Percentiles rank a stretch among this genome's conserved stretches.
Conservation (phyloP, 30 jellyfish, hydroid and myxozoan genomes). For the Catostylus mosaicus region DNA sequence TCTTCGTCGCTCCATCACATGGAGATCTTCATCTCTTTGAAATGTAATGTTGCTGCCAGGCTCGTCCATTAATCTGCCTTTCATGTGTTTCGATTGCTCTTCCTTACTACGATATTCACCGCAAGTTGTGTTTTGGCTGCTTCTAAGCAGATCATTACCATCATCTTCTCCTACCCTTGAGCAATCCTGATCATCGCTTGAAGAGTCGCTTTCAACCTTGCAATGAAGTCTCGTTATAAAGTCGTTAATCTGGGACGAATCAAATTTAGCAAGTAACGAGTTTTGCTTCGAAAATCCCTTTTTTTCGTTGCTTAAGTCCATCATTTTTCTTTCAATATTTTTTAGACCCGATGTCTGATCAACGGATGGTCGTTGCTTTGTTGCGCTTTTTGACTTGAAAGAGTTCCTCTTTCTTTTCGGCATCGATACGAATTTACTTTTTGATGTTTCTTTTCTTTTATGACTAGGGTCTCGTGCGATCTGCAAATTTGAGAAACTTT, state of each 20-base stretch:
- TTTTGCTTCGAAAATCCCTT: not conserved
- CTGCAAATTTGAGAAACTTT: not conserved
- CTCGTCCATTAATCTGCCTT: too few relatives aligned
- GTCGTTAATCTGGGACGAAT: not conserved
- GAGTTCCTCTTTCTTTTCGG: not conserved
- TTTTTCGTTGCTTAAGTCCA: not conserved
- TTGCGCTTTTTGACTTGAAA: not conserved
- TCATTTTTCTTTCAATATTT: conserved; percentile 7
- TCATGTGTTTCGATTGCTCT: not conserved
- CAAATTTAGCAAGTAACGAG: not conserved
- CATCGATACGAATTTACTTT: not conserved
- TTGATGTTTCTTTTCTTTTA: not conserved
- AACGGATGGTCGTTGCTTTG: not conserved
- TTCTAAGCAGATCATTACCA: not conserved
- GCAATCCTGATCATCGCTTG: not conserved
- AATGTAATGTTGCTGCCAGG: too few relatives aligned
- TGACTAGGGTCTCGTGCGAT: not conserved
- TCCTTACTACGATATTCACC: not conserved
- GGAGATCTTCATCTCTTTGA: too few relatives aligned
- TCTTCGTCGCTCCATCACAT: conserved; percentile 19
- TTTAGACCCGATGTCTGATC: not conserved
- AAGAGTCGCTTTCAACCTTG: not conserved
- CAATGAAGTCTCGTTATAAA: not conserved
- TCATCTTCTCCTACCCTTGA: not conserved
- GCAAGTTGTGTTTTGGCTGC: not conserved